Conservation (phyloP, 2,113 vertebrate genomes). For the Datnioides undecimradiatus region DNA sequence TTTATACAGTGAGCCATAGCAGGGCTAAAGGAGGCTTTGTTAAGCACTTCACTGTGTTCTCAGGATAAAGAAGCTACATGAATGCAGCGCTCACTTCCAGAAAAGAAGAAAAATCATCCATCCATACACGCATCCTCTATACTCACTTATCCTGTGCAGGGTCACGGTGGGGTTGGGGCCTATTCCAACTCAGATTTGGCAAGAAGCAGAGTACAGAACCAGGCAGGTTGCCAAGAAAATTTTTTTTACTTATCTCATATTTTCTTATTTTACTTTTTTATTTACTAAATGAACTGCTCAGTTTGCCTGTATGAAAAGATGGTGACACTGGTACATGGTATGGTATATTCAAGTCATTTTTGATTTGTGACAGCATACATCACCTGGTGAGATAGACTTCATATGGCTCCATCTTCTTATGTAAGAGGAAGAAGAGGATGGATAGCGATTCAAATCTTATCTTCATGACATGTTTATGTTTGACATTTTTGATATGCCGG, state of each 20-base stretch:
- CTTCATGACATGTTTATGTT: conserved; percentile 11
- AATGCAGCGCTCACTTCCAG: conserved; percentile 4
- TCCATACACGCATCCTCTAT: background rate
- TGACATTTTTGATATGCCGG: conserved; percentile 24
- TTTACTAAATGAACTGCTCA: background rate
- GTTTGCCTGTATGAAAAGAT: background rate
- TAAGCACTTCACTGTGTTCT: background rate
- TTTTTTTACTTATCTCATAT: background rate
- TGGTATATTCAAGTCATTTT: background rate
- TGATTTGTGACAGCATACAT: background rate
- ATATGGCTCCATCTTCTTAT: too few relatives aligned
- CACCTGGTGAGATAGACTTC: background rate
- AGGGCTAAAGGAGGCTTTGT: background rate
- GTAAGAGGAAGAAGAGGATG: background rate
- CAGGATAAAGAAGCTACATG: background rate
- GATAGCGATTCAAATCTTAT: conserved; percentile 14
- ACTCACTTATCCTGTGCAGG: background rate
- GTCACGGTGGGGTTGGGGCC: background rate
- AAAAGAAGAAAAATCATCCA: background rate
- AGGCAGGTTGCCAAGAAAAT: background rate
- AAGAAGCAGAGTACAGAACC: background rate
- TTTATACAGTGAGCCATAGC: background rate
- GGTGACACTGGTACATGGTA: background rate
- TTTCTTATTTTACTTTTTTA: background rate
- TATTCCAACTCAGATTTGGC: background rate